A percentile compares a stretch with the other conserved stretches of the same genome.
phyloP scores from a whole-genome alignment of 2,113 vertebrate species.

The Actenoides lindsayi region DNA sequence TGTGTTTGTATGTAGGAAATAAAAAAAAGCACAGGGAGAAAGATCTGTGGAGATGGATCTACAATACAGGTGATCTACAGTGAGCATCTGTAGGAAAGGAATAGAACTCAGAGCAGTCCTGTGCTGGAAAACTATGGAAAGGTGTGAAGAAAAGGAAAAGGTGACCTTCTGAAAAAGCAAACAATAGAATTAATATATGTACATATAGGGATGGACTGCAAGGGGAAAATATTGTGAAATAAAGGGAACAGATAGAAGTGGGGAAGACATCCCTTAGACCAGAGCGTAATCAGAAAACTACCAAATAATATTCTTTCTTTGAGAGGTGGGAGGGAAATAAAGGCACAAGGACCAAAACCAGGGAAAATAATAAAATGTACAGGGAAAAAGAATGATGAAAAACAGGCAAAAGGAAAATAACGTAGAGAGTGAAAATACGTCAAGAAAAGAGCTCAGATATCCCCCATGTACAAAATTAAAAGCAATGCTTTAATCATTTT shows the following conservation, averaged over 20 bases:
- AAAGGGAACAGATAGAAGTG: neutral
- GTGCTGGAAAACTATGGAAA: neutral
- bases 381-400: neutral
- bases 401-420: neutral
- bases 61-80: neutral
- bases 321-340: neutral
- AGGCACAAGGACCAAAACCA: neutral
- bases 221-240: neutral
- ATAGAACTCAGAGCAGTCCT: neutral
- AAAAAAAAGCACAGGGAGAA: neutral
- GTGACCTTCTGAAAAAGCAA: too few species aligned
- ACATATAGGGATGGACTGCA: neutral
- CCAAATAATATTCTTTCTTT: neutral
- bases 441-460: neutral
- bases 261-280: rapidly evolving
- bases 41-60: neutral
- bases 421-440: neutral
- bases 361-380: neutral
- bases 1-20: neutral
- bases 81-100: neutral
- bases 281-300: neutral
- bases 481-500: neutral
- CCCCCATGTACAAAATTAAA: neutral
- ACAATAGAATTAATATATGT: too few species aligned
- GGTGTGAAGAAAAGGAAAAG: neutral